A percentile compares a stretch with the other conserved stretches of the same genome.
Evolutionary conservation across 2,113 vertebrate species (phyloP).

Genomic region (Cynocephalus volans): DNA sequence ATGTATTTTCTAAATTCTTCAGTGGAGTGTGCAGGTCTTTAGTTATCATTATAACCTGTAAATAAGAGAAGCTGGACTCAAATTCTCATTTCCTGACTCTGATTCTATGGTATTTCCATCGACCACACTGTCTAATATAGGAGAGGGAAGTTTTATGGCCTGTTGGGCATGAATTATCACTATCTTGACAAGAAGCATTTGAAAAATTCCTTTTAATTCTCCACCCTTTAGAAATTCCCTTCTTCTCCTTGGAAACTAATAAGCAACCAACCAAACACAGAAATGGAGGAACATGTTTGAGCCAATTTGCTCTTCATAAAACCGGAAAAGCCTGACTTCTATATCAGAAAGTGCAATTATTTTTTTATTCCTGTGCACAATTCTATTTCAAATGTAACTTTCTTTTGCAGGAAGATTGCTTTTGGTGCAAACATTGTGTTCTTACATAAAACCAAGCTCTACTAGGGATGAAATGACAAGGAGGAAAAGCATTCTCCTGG

Average conservation of each 20-base stretch:
- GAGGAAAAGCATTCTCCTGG: neutral
- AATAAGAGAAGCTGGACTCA: neutral
- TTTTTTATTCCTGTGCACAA: neutral
- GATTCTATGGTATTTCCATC: neutral
- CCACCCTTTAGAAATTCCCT: neutral
- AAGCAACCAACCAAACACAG: constrained; percentile 8
- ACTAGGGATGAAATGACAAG: neutral
- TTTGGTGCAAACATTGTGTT: constrained; percentile 3
- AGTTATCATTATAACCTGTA: neutral
- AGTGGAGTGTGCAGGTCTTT: neutral
- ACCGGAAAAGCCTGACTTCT: constrained; percentile 3
- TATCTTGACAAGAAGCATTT: neutral
- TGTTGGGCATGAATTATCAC: neutral
- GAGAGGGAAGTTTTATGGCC: neutral
- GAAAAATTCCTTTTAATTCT: constrained; percentile 44
- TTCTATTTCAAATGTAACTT: constrained; percentile 52
- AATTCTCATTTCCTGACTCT: neutral
- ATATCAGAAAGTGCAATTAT: neutral
- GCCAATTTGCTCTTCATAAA: constrained; percentile 56
- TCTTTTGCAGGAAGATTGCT: neutral
- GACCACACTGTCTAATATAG: neutral
- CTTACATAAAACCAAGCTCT: constrained; percentile 20
- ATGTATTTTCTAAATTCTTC: constrained; percentile 40
- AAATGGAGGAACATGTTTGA: neutral
- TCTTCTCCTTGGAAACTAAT: constrained; percentile 21